Evolutionary conservation across 2,797 vertebrate genomes (phyloP).

Genomic region (Spinus pinus): DNA sequence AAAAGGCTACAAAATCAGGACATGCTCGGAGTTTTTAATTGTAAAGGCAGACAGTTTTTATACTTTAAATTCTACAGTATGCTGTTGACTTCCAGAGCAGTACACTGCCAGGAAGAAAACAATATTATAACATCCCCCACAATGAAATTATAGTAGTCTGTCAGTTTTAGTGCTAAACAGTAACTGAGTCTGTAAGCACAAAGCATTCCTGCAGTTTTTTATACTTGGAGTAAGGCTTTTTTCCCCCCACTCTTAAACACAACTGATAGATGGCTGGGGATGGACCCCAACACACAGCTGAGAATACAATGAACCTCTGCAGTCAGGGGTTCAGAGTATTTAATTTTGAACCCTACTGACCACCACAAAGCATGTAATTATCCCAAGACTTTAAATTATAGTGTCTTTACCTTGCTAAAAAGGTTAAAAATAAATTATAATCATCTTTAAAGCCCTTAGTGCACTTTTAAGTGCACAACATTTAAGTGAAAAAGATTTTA

Average conservation of each 20-base stretch:
- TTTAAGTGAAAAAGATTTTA: neutral
- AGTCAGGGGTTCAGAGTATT: neutral
- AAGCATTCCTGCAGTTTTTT: neutral
- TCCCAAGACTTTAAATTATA: neutral
- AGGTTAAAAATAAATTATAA: neutral
- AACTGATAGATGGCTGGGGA: neutral
- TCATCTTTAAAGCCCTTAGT: neutral
- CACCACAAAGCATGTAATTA: neutral
- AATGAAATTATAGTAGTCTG: neutral
- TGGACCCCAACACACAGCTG: neutral
- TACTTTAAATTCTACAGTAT: neutral
- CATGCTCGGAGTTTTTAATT: neutral
- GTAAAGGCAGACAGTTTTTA: neutral
- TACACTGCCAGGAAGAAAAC: neutral
- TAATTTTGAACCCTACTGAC: neutral
- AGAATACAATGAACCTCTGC: neutral
- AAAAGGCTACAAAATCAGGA: neutral
- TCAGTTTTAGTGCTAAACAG: neutral
- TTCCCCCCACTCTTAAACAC: fast-evolving
- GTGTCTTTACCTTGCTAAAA: neutral
- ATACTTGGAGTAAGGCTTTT: neutral
- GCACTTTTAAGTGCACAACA: neutral
- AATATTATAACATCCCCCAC: neutral
- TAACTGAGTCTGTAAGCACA: neutral
- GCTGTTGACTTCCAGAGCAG: neutral